Evolutionary conservation across 64 coral and sea anemone genomes (phyloP), one percentile per base, ranked within the genome.

Genomic region (Cladopsammia gracilis): DNA sequence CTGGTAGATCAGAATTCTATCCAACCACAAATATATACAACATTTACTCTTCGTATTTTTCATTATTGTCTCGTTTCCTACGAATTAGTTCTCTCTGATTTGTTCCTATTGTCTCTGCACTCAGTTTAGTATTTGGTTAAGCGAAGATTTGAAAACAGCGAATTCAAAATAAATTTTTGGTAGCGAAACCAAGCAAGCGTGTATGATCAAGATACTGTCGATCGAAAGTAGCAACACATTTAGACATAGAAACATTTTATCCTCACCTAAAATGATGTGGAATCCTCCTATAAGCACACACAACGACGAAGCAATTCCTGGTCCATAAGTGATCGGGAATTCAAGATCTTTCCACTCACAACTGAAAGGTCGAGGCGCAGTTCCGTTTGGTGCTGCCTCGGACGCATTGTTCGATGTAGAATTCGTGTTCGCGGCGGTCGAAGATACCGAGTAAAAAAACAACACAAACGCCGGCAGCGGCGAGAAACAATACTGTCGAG

Each of bases 321-420:
- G 90, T 61, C 94, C 94, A 92, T 75, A 89, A 0, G 94, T 88
- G 5, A 96, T 96, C 10, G 94, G 90, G 46, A 96, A 96, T 15
- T 88, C 68, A 19, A 96, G 65, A 80, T 96, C 94, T 57, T 88
- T 87, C 94, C 94, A 96, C 13, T 96, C 86, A 19, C 94, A 96
- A 57, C 90, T 83, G 62, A 96, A 96, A 71, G 65, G 60, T 24
- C 79, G 78, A 16, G 22, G 72, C 16, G 71, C 20, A 24, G 48
- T 88, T 71, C 62, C 71, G 25, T 88, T 93, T 79, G 71, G 64
- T 54, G 67, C 14, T 54, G 67, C 12, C 6, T 56, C 54, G 54
- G 52, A 70, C 44, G 82, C n/a, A 14, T 72, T 44, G 46, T 64
- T 86, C 45, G 64, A 72, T 12, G 85, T 43, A 1, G 20, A 13